Conservation (phyloP, 1,140 invertebrate genomes). For the Leptinotarsa texana region DNA sequence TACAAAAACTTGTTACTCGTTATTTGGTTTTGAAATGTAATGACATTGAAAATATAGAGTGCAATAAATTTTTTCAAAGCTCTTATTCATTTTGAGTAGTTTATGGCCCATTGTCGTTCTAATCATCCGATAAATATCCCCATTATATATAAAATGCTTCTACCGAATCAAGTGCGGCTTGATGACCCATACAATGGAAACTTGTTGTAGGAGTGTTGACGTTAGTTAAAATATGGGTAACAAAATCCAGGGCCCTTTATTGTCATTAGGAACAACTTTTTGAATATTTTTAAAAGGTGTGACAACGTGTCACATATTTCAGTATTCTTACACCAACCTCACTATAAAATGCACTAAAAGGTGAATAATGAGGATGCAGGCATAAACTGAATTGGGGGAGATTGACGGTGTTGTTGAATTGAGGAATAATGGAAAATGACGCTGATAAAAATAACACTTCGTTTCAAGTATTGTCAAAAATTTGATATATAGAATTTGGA, state of each 20-base stretch:
- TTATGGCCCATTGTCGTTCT: neutral
- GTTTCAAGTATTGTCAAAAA: too few relatives aligned
- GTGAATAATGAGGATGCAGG: neutral
- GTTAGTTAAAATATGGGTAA: neutral
- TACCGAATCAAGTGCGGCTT: neutral
- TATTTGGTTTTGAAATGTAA: too few relatives aligned
- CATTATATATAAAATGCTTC: neutral
- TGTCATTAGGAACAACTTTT: constrained; percentile 6
- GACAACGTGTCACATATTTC: constrained; percentile 3
- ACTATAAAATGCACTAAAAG: neutral
- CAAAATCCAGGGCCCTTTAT: neutral
- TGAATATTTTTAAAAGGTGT: constrained; percentile 4
- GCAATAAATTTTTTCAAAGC: neutral
- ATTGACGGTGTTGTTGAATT: too few relatives aligned
- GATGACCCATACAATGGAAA: constrained; percentile 8
- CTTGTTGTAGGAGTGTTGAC: constrained; percentile 3
- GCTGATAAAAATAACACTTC: too few relatives aligned
- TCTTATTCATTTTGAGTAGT: neutral
- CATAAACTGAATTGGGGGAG: too few relatives aligned
- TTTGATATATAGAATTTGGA: too few relatives aligned
- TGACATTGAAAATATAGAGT: too few relatives aligned
- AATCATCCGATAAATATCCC: constrained; percentile 1
- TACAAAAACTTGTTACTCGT: too few relatives aligned
- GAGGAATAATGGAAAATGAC: too few relatives aligned
- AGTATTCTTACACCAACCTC: neutral